phyloP scores from a whole-genome alignment of 1,140 invertebrate genomes.

The Anagrus nilaparvatae region DNA sequence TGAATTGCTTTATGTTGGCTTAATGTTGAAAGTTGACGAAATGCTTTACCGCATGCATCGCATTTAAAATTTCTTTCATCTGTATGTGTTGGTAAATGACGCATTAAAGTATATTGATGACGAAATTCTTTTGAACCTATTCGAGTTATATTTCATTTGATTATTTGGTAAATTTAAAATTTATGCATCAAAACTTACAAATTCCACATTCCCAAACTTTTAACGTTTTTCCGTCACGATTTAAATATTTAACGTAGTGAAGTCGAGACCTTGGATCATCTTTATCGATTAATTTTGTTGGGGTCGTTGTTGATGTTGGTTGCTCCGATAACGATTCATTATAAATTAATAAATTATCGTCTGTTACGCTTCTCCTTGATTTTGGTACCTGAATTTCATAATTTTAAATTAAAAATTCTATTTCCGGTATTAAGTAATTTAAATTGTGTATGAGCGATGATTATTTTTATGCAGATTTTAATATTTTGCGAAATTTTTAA shows the following conservation, averaged over 20 bases:
- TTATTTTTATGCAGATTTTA: too few relatives aligned
- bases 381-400: too few relatives aligned
- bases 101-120: constrained; percentile 65
- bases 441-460: too few relatives aligned
- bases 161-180: background rate
- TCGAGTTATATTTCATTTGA: constrained; percentile 5
- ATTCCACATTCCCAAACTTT: constrained; percentile 57
- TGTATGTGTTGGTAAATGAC: constrained; percentile 73
- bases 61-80: constrained; percentile 77
- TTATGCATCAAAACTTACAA: constrained; percentile 41
- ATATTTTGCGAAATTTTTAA: too few relatives aligned
- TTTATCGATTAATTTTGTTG: constrained; percentile 35
- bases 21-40: constrained; percentile 63
- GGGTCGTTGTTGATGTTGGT: constrained; percentile 14
- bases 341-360: too few relatives aligned
- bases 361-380: too few relatives aligned
- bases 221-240: constrained; percentile 49
- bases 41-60: constrained; percentile 67
- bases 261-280: constrained; percentile 42
- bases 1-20: constrained; percentile 67
- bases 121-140: constrained; percentile 58
- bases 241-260: constrained; percentile 56
- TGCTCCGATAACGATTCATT: too few relatives aligned
- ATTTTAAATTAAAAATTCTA: too few relatives aligned
- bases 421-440: too few relatives aligned